These are phyloP conservation scores for Eristalinus aeneus DNA, from an alignment of 2,888 invertebrate species.

Conservation along the genomic window DNA sequence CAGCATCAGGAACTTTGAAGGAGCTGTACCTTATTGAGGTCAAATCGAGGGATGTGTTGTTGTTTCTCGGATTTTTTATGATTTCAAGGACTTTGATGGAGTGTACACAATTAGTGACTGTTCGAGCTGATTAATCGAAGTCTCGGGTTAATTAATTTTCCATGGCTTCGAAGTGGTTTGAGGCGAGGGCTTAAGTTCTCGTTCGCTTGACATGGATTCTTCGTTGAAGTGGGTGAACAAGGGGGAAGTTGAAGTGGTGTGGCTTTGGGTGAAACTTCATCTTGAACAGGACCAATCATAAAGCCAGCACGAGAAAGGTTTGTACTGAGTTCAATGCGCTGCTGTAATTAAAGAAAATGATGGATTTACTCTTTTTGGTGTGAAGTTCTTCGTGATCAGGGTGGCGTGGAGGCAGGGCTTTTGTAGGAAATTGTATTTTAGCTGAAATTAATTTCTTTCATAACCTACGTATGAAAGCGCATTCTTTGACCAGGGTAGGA, in stretches of 20 bases:
- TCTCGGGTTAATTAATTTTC: constrained; percentile 21
- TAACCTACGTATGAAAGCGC: no score
- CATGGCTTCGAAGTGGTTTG: not conserved
- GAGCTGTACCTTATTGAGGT: constrained; percentile 12
- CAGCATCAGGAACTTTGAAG: not conserved
- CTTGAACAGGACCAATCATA: not conserved
- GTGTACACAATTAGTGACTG: constrained; percentile 44
- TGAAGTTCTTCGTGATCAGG: no score
- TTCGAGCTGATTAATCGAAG: constrained; percentile 26
- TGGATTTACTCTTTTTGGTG: no score
- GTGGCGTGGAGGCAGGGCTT: no score
- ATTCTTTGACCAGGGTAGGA: no score
- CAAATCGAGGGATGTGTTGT: constrained; percentile 3
- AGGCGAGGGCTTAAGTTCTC: not conserved
- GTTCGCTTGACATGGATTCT: not conserved
- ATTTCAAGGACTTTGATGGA: constrained; percentile 19
- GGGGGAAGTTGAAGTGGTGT: not conserved
- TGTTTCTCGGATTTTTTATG: not conserved
- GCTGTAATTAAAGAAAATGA: no score
- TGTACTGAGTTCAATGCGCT: no score
- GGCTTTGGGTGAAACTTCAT: not conserved
- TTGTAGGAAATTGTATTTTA: no score
- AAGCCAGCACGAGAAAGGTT: no score
- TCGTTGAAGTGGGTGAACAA: not conserved
- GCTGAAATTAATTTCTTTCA: no score